Conservation (phyloP, 1,140 invertebrate genomes). For the Bicyclus anynana region DNA sequence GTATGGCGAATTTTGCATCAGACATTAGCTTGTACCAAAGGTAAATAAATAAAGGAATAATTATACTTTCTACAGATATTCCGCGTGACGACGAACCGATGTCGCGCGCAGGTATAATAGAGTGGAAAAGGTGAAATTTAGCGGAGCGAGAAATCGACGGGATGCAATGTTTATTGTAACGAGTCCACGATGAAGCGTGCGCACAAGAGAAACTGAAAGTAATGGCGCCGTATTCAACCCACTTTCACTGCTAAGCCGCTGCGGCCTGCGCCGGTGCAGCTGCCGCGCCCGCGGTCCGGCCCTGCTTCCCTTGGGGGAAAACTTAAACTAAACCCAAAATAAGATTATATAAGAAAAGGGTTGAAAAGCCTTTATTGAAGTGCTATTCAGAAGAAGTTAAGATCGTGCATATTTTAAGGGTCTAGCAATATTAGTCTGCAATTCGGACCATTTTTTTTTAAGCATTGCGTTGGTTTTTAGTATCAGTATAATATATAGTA, state of each 20-base stretch:
- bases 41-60: too few relatives aligned
- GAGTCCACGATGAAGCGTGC: conserved; percentile 60
- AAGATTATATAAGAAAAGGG: too few relatives aligned
- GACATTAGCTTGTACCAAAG: too few relatives aligned
- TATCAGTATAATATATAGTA: too few relatives aligned
- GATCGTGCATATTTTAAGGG: too few relatives aligned
- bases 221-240: conserved; percentile 69
- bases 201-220: conserved; percentile 74
- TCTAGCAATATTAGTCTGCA: too few relatives aligned
- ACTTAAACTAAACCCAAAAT: too few relatives aligned
- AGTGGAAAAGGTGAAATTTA: conserved; percentile 75
- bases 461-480: too few relatives aligned
- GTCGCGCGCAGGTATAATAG: conserved; percentile 47
- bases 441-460: too few relatives aligned
- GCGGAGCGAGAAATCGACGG: conserved; percentile 73
- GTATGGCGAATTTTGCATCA: too few relatives aligned
- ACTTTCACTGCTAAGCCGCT: conserved; percentile 69
- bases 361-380: too few relatives aligned
- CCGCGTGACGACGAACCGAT: conserved; percentile 36
- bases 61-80: conserved; percentile 56
- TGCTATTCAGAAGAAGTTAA: too few relatives aligned
- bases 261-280: conserved; percentile 40
- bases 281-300: background rate
- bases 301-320: background rate
- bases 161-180: conserved; percentile 75